Conservation (phyloP, 2,797 vertebrate genomes). For the Acanthurus leucopareius region DNA sequence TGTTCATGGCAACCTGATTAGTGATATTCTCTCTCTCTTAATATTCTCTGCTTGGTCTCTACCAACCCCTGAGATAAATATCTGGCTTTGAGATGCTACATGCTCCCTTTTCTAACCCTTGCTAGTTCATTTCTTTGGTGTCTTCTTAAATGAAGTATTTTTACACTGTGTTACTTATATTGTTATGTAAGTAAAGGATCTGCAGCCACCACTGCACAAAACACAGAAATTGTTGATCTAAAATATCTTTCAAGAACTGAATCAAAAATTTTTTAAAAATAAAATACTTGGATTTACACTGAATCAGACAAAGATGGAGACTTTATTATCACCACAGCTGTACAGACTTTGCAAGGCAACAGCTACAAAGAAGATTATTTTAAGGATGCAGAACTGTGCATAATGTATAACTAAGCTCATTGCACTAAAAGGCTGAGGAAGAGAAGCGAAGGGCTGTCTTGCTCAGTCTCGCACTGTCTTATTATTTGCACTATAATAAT, state of each 20-base stretch:
- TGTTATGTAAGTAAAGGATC: neutral
- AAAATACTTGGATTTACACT: neutral
- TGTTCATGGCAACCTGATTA: too few species aligned
- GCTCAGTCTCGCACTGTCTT: constrained; percentile 27
- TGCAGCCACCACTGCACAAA: neutral
- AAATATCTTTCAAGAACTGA: constrained; percentile 8
- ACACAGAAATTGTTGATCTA: neutral
- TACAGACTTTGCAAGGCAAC: constrained; percentile 33
- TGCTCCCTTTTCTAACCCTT: too few species aligned
- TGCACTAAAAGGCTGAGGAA: constrained; percentile 30
- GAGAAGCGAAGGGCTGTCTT: neutral
- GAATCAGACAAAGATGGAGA: constrained; percentile 6
- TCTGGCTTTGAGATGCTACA: too few species aligned
- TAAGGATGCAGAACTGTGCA: constrained; percentile 59
- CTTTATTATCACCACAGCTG: constrained; percentile 2
- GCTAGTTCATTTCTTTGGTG: too few species aligned
- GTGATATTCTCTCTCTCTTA: too few species aligned
- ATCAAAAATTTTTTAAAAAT: neutral
- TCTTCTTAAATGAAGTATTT: neutral
- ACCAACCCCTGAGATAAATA: too few species aligned
- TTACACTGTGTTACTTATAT: neutral
- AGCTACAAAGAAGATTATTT: constrained; percentile 49
- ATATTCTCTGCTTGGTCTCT: too few species aligned
- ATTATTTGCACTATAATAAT: constrained; percentile 61
- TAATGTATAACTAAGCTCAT: constrained; percentile 49